These are phyloP conservation scores for Origma solitaria DNA, from an alignment of 2,113 vertebrate species.

Conservation along the genomic window DNA sequence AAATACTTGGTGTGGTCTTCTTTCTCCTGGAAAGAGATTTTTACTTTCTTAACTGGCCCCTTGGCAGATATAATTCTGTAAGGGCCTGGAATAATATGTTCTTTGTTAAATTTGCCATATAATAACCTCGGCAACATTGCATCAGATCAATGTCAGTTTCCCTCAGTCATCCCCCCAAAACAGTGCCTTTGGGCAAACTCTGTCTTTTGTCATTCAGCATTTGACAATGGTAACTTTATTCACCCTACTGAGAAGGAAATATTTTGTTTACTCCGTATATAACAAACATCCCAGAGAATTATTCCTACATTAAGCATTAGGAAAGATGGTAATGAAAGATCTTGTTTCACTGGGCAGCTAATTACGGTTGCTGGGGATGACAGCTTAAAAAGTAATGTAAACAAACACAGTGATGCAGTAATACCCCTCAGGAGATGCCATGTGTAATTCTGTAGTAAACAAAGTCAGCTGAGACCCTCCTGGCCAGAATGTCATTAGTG, in stretches of 20 bases:
- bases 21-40: neutral
- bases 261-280: neutral
- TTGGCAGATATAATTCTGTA: neutral
- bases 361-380: neutral
- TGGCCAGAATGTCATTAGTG: conserved; percentile 19
- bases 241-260: neutral
- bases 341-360: neutral
- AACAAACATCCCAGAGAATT: neutral
- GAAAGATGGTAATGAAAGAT: neutral
- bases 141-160: neutral
- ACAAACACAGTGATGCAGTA: neutral
- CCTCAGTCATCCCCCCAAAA: neutral
- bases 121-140: neutral
- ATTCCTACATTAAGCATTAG: neutral
- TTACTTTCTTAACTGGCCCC: neutral
- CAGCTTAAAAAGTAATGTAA: conserved; percentile 30
- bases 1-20: neutral
- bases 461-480: neutral
- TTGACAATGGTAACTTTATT: neutral
- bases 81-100: neutral
- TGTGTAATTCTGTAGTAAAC: neutral
- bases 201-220: neutral
- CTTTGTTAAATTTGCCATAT: neutral
- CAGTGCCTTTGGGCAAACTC: neutral
- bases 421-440: neutral